phyloP scores from a whole-genome alignment of 2,797 vertebrate genomes.

The Myotis daubentonii region DNA sequence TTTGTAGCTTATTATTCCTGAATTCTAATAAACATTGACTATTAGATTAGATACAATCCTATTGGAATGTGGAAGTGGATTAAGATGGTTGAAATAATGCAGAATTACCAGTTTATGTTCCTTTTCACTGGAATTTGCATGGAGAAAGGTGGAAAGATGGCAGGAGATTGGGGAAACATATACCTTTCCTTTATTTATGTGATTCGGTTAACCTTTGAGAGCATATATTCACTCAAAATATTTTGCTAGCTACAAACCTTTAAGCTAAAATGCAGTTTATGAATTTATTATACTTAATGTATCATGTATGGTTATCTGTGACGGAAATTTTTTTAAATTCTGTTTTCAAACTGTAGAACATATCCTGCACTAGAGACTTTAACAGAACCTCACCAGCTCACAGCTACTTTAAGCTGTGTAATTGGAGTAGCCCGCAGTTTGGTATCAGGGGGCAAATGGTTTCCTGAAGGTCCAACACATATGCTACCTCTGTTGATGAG shows the following conservation, averaged over 20 bases:
- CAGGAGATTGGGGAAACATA: not conserved
- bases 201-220: slow-evolving; percentile 5
- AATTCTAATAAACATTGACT: not conserved
- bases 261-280: slow-evolving; percentile 17
- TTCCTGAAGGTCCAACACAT: slow-evolving; percentile 97
- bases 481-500: slow-evolving; percentile 98
- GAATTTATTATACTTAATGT: slow-evolving; percentile 41
- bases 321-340: slow-evolving; percentile 10
- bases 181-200: not conserved
- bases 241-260: not conserved
- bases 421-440: slow-evolving; percentile 97
- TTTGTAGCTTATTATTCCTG: not conserved
- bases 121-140: not conserved
- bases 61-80: not conserved
- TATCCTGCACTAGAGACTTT: slow-evolving; percentile 98
- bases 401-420: slow-evolving; percentile 97
- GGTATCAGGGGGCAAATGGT: slow-evolving; percentile 93
- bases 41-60: not conserved
- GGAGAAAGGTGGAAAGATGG: not conserved
- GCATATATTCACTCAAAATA: slow-evolving; percentile 16
- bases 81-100: not conserved
- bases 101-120: not conserved
- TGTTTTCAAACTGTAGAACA: slow-evolving; percentile 87
- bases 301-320: not conserved
- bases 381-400: slow-evolving; percentile 98